A percentile compares a stretch with the other conserved stretches of the same genome.
These are phyloP conservation scores for Desoria tigrina DNA, from an alignment of 2,888 invertebrate genomes.

Conservation along the genomic window DNA sequence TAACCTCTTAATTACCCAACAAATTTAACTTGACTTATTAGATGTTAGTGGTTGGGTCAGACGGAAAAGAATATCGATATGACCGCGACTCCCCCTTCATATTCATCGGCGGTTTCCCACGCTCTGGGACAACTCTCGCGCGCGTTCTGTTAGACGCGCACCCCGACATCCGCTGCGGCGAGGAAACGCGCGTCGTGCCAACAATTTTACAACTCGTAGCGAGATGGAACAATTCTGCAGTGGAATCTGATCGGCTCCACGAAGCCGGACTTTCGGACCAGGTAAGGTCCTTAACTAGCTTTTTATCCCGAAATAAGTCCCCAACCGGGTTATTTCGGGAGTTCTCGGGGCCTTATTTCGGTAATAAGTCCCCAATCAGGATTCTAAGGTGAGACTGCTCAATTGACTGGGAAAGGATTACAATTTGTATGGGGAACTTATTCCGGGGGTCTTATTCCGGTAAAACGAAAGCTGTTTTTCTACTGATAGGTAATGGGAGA, in stretches of 20 bases:
- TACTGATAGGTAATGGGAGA: slow-evolving; percentile 75
- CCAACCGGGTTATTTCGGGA: too few relatives aligned
- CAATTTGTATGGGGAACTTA: too few relatives aligned
- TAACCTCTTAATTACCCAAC: too few relatives aligned
- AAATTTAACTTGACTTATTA: slow-evolving; percentile 57
- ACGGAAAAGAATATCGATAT: slow-evolving; percentile 70
- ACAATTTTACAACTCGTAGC: slow-evolving; percentile 91
- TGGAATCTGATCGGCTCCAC: slow-evolving; percentile 83
- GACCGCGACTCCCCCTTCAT: slow-evolving; percentile 89
- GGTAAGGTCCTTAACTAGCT: slow-evolving; percentile 58
- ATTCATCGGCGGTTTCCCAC: slow-evolving; percentile 96
- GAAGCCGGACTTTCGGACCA: slow-evolving; percentile 92
- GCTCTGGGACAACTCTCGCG: slow-evolving; percentile 96
- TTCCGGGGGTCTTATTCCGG: too few relatives aligned
- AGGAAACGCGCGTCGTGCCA: slow-evolving; percentile 95
- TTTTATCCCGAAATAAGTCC: too few relatives aligned
- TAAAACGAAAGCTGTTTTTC: neutral
- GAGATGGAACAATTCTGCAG: slow-evolving; percentile 92
- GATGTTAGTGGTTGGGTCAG: slow-evolving; percentile 67
- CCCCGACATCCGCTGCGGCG: slow-evolving; percentile 72
- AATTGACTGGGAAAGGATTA: too few relatives aligned
- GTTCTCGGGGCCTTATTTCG: too few relatives aligned
- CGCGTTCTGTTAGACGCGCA: slow-evolving; percentile 98
- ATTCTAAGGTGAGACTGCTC: too few relatives aligned
- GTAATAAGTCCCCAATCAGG: too few relatives aligned